Evolutionary conservation across 2,113 vertebrate genomes (phyloP), one percentile per base, ranked within the genome.

Genomic region (Psophia crepitans): DNA sequence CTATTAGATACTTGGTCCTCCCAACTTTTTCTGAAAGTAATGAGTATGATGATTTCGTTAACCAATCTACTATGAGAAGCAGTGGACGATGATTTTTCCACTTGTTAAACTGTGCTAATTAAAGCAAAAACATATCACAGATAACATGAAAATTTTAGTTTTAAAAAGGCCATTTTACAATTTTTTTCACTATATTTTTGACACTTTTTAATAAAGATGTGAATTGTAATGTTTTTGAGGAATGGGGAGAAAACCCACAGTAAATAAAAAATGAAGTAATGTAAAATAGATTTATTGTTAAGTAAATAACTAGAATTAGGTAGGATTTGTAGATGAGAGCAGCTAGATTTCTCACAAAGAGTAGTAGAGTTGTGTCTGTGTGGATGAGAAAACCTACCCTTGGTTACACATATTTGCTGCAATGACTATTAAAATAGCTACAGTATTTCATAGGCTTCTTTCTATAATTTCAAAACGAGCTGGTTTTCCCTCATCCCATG

Each of bases 371-470:
- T 95, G 26, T 64, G 23, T 84, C 79, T 89, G 75, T 1, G 0
- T 61, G 88, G 15, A 1, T 95, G 88, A 82, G 61, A 95, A 94
- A 97, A 91, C 90, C 56, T 81, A 88, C 51, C 63, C 84, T 93
- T 22, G 27, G 82, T 96, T 95, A 92, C 0, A 5, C 92, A 78
- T 63, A 87, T 89, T 91, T 96, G 95, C 79, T 97, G 87, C 95
- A 90, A 56, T 28, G 51, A 83, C 89, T 97, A 63, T 97, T 97
- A 96, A 97, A 97, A 92, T 96, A 98, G 93, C 96, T 95, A 93
- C 6, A 81, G 77, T 91, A 68, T 97, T 97, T 98, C 97, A 92
- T 90, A 14, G 8, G 84, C 84, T 93, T 80, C 61, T 94, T 92
- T 77, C 41, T 57, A 64, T 39, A 76, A 69, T 97, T 95, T 95